Evolutionary conservation across 2,888 invertebrate species (phyloP).

Genomic region (Xanthorhoe designata): DNA sequence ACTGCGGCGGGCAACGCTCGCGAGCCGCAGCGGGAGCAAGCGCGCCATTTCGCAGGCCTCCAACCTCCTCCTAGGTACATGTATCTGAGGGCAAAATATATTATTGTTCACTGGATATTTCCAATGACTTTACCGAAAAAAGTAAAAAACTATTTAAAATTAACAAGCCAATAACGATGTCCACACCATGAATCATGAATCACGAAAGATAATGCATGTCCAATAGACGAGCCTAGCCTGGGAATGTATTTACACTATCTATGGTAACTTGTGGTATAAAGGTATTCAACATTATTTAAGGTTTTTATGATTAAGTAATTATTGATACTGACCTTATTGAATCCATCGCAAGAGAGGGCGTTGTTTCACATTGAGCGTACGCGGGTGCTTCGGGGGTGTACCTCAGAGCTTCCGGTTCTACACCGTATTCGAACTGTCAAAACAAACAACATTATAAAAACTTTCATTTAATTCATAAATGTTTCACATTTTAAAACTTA

Average conservation of each 20-base stretch:
- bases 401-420: conserved; percentile 91
- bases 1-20: conserved; percentile 59
- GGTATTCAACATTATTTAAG: no score
- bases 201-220: no score
- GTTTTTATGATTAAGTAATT: no score
- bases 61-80: conserved; percentile 75
- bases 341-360: conserved; percentile 81
- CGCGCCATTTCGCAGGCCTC: conserved; percentile 62
- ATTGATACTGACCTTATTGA: conserved; percentile 78
- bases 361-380: conserved; percentile 85
- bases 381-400: conserved; percentile 88
- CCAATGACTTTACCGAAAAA: no score
- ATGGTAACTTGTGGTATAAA: no score
- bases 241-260: no score
- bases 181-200: no score
- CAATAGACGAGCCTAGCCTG: no score
- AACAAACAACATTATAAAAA: background rate
- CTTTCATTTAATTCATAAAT: no score
- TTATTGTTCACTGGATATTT: background rate
- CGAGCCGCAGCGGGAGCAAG: conserved; percentile 71
- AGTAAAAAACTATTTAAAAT: no score
- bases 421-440: conserved; percentile 90
- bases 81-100: conserved; percentile 51
- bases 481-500: no score
- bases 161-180: no score